Base-by-base conservation (phyloP, 2,113 vertebrate genomes). In the Xerus inauris region DNA sequence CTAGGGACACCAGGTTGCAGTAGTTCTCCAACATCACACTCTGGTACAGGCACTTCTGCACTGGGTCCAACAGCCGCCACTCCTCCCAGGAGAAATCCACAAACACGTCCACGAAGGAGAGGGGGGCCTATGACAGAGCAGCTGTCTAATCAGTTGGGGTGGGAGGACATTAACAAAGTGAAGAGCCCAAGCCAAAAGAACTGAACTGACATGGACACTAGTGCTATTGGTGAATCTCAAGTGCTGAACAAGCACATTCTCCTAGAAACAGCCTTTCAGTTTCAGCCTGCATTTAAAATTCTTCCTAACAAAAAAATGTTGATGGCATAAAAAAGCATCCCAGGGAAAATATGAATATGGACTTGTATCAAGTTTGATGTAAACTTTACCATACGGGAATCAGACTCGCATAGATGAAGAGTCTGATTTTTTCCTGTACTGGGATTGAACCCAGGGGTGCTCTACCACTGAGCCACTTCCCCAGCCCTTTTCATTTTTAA, bases 11-110 rank as follows among this genome's bases (percentile, higher is more conserved):
- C 59, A 94, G 72, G 51, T 87, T 81, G 79, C 93, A 65, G 1
- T 91, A 96, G n/a, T 93, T 97, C 87, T 97, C 95, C 92, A 94
- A 2, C 89, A 91, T 97, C 51, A 97, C 87, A 12, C 57, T 95
- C 79, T 72, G 47, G 73, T 94, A 91, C 30, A 96, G 87, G 17
- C 47, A 20, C 82, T 84, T 94, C 92, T 97, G 94, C 22, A 35
- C 28, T 3, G n/a, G 20, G 22, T 93, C 79, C 73, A 97, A 83
- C 51, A 95, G 42, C 14, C 0, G 72, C 96, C 95, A 96, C n/a
- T 96, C 86, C 14, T 97, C 97, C 84, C 92, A 67, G n/a, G 87
- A 91, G 40, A 97, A 97, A 79, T 82, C 64, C 87, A 96, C 90
- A 87, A 38, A 94, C 67, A 96, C 92, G 45, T 96, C 92, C 35